Base-by-base conservation (phyloP, 2,113 vertebrate genomes). In the Ammodytes marinus region DNA sequence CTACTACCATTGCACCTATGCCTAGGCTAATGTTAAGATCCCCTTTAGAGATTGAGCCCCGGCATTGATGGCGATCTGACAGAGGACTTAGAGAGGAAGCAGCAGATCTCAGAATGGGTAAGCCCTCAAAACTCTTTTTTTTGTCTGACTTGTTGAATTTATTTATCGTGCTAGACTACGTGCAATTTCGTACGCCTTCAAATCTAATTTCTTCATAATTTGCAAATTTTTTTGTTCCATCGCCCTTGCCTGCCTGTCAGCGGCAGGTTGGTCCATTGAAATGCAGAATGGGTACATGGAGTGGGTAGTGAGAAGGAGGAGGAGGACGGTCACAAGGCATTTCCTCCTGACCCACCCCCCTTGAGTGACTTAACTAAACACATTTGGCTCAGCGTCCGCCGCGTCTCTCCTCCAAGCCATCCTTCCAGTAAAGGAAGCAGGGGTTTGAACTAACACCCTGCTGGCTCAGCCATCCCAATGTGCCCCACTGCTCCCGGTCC, bases 41-140 rank as follows among this genome's bases (percentile, higher is more conserved):
- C 91, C 89, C 89, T 91, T 94, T 89, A 90, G 90, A 91, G 91
- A 93, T 91, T 93, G 86, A 70, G 83, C 79, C 87, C 89, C 74
- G 87, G 93, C 93, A 91, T 94, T 93, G 93, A 94, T 93, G 93
- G 92, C 92, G 87, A 94, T 94, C 92, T 93, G 92, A 93, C 92
- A 87, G 90, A 89, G 92, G 92, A 93, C 87, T 91, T 86, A 74
- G 27, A 27, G 27, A 27, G 86, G 92, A 85, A 94, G 82, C 92
- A 92, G 88, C 91, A 92, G 88, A 93, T 94, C 93, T 94, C 92
- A 94, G 88, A 94, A 94, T 94, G 93, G 93, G 93, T 94, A 92
- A 94, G 93, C 93, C 27, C 74, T 79, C 82, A 64, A 92, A 93
- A 27, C 27, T 27, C 91, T 92, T 89, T 92, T 92, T 92, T 91